A percentile compares a stretch with the other conserved stretches of the same genome.
phyloP scores from a whole-genome alignment of 2,113 vertebrate species.

The Daboia siamensis region DNA sequence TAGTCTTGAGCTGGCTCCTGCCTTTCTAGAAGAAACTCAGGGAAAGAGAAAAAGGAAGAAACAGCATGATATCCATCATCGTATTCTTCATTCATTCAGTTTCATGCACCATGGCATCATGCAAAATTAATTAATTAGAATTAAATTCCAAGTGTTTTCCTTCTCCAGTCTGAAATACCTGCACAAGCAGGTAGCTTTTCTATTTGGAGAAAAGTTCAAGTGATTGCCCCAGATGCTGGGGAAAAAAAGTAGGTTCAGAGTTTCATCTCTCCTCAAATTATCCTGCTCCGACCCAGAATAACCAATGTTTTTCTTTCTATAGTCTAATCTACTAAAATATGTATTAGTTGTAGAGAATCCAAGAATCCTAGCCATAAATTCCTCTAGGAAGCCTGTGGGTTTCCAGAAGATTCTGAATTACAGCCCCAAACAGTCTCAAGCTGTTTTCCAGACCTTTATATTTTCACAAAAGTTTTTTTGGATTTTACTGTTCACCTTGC shows the following conservation, averaged over 20 bases:
- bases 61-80: fast-evolving
- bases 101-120: too few species aligned
- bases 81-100: too few species aligned
- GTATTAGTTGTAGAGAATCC: not conserved
- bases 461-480: not conserved
- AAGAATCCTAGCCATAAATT: not conserved
- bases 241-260: too few species aligned
- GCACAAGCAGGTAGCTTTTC: not conserved
- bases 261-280: not conserved
- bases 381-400: not conserved
- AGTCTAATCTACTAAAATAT: not conserved
- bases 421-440: not conserved
- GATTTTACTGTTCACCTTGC: not conserved
- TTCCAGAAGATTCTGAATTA: not conserved
- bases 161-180: not conserved
- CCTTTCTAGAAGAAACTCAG: not conserved
- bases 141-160: not conserved
- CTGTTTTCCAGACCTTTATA: not conserved
- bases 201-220: not conserved
- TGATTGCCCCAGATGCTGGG: not conserved
- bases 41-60: not conserved
- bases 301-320: not conserved
- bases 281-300: not conserved
- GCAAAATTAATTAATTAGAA: not conserved
- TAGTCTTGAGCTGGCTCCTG: not conserved